Base-by-base conservation (phyloP, 2,797 vertebrate genomes). In the Kryptopterus vitreolus region DNA sequence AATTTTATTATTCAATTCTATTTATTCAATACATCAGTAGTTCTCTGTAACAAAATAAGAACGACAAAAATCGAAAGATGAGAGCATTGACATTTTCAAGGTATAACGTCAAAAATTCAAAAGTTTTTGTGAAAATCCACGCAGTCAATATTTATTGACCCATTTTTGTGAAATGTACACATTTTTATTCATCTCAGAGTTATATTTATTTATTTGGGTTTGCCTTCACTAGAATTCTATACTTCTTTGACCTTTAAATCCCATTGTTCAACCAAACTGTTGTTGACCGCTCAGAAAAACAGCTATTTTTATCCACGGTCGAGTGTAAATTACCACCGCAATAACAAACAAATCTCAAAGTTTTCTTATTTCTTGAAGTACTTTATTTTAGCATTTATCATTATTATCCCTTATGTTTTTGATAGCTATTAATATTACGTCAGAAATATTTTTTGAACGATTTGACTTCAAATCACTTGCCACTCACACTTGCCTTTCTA, bases 21-120 rank as follows among this genome's bases (percentile, higher is more conserved):
- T n/a, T n/a, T n/a, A n/a, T n/a, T n/a, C n/a, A n/a, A n/a, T n/a
- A n/a, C n/a, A n/a, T n/a, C 31, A 43, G 1, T 12, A 11, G 8
- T 68, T n/a, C 26, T 13, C 43, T 68, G 43, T 16, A 68, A 63
- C 61, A 63, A 63, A 63, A 63, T 18, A 63, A 35, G 31, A 35
- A 63, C 11, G 63, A 66, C 63, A 16, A n/a, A n/a, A n/a, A n/a
- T n/a, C n/a, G n/a, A n/a, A n/a, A n/a, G n/a, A n/a, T n/a, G n/a
- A n/a, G n/a, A n/a, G n/a, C n/a, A n/a, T n/a, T n/a, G n/a, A n/a
- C n/a, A n/a, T n/a, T n/a, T n/a, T n/a, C n/a, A n/a, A n/a, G n/a
- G n/a, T n/a, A n/a, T n/a, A n/a, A n/a, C n/a, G n/a, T n/a, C n/a
- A n/a, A 43, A 43, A 43, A 43, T 66, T 15, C 1, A 18, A 16